Conservation (phyloP, 2,888 invertebrate species). For the Eretmocerus hayati region DNA sequence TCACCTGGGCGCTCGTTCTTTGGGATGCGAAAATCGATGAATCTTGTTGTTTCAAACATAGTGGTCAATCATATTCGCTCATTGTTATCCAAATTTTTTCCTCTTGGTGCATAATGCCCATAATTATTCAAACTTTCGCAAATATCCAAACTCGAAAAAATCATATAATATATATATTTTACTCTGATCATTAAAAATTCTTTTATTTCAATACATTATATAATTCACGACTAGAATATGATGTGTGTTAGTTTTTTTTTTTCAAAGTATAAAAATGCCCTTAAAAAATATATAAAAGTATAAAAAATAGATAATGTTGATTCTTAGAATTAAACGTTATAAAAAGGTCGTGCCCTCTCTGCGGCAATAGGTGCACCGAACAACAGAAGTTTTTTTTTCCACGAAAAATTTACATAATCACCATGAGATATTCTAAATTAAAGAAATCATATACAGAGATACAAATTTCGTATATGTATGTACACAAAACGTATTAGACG, state of each 20-base stretch:
- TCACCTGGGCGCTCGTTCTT: neutral
- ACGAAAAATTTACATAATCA: too few species aligned
- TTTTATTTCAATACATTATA: constrained; percentile 4
- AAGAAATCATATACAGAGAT: too few species aligned
- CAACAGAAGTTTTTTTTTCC: too few species aligned
- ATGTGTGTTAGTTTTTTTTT: neutral
- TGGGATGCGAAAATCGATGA: neutral
- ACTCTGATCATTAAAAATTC: neutral
- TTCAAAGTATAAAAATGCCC: constrained; percentile 15
- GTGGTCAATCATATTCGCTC: too few species aligned
- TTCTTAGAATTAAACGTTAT: constrained; percentile 22
- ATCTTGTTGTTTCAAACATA: too few species aligned
- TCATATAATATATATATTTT: neutral
- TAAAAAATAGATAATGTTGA: constrained; percentile 22
- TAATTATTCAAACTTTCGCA: neutral
- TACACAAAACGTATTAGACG: too few species aligned
- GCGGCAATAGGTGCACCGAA: too few species aligned
- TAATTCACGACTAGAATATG: constrained; percentile 22
- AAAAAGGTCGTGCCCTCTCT: neutral
- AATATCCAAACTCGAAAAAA: neutral
- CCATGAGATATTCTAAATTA: too few species aligned
- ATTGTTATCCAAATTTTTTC: too few species aligned
- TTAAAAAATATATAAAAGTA: constrained; percentile 23
- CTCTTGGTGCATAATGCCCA: neutral
- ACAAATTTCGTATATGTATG: too few species aligned